phyloP scores from a whole-genome alignment of 2,888 invertebrate species.

The Apamea anceps region DNA sequence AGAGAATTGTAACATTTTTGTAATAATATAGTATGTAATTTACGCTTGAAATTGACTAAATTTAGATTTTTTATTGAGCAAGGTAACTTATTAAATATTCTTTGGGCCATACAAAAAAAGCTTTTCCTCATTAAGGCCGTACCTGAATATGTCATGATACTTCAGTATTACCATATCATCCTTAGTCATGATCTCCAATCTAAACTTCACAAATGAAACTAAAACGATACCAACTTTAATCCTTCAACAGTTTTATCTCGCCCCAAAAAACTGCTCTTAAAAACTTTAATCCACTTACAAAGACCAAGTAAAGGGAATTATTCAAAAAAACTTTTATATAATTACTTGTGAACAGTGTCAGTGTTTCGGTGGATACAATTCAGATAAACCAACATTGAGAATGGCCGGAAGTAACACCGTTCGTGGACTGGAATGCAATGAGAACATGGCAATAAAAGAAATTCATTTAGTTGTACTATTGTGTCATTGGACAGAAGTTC shows the following conservation, averaged over 20 bases:
- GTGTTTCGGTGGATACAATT: conserved; percentile 57
- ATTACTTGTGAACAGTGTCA: conserved; percentile 70
- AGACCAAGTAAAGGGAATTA: conserved; percentile 53
- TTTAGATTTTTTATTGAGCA: too few species aligned
- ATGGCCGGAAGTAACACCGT: conserved; percentile 70
- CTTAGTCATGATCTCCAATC: background rate
- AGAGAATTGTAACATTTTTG: too few species aligned
- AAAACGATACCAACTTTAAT: conserved; percentile 30
- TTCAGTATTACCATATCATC: background rate
- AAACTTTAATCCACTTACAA: conserved; percentile 33
- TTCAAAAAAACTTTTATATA: conserved; percentile 46
- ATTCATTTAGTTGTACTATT: conserved; percentile 74
- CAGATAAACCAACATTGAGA: conserved; percentile 59
- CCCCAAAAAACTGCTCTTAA: conserved; percentile 14
- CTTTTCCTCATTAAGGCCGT: too few species aligned
- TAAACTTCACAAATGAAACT: conserved; percentile 8
- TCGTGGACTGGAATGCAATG: conserved; percentile 77
- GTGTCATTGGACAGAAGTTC: conserved; percentile 65
- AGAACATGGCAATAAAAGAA: conserved; percentile 74
- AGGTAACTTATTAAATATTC: too few species aligned
- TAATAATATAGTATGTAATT: too few species aligned
- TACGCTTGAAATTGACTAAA: too few species aligned
- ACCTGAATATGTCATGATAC: background rate
- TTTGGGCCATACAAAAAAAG: too few species aligned
- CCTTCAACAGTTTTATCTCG: conserved; percentile 32